These are phyloP conservation scores for Hydrophis major DNA, from an alignment of 2,797 vertebrate genomes.

Conservation along the genomic window DNA sequence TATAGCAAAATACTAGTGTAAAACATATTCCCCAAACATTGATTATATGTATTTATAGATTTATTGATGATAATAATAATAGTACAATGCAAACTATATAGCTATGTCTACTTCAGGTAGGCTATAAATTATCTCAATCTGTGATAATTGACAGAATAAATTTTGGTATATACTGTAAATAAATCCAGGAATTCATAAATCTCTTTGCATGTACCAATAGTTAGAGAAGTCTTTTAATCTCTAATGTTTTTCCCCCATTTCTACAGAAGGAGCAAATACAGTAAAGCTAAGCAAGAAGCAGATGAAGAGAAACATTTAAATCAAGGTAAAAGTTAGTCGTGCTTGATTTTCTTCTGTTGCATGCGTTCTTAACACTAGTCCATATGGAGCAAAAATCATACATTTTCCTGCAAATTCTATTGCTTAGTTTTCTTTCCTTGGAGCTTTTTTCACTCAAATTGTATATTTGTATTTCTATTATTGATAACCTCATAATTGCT, in stretches of 20 bases:
- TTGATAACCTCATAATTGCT: neutral
- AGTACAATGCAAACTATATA: neutral
- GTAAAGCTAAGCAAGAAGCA: slow-evolving; percentile 96
- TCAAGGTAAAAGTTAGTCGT: slow-evolving; percentile 80
- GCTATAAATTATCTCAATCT: slow-evolving; percentile 20
- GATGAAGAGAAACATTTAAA: slow-evolving; percentile 96
- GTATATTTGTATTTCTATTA: neutral
- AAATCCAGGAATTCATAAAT: slow-evolving; percentile 42
- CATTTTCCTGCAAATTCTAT: neutral
- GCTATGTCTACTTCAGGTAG: neutral
- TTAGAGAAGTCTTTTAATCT: slow-evolving; percentile 34
- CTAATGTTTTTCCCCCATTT: slow-evolving; percentile 27
- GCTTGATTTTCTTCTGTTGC: slow-evolving; percentile 25
- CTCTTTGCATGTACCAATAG: neutral
- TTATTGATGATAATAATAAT: neutral
- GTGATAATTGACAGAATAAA: slow-evolving; percentile 11
- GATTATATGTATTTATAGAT: neutral
- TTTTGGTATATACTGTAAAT: slow-evolving; percentile 23
- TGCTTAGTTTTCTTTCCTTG: slow-evolving; percentile 17
- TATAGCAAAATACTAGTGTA: neutral
- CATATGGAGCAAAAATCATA: slow-evolving; percentile 28
- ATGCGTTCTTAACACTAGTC: neutral
- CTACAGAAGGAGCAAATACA: slow-evolving; percentile 93
- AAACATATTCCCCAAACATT: neutral
- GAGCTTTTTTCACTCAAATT: neutral